A percentile compares a stretch with the other conserved stretches of the same genome.
Conservation (phyloP, 2,797 vertebrate species). For the Acestrorhynchus altus region DNA sequence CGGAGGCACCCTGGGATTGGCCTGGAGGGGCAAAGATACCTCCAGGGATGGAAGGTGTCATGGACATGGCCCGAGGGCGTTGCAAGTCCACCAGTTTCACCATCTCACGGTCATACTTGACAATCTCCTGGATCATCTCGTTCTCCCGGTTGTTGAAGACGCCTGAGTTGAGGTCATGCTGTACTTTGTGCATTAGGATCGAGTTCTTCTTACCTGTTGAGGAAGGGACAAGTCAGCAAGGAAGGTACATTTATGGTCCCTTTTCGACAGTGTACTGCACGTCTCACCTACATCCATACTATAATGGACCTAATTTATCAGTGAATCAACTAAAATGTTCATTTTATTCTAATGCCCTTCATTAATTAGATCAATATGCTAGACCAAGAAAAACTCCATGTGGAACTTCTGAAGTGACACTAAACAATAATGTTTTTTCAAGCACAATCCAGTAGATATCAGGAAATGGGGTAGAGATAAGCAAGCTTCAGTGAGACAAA, state of each 20-base stretch:
- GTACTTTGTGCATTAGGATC: constrained; percentile 95
- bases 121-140: constrained; percentile 98
- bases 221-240: neutral
- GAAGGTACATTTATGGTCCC: neutral
- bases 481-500: too few relatives aligned
- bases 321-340: too few relatives aligned
- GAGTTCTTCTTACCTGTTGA: constrained; percentile 95
- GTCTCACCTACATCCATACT: too few relatives aligned
- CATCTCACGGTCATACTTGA: constrained; percentile 98
- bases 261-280: neutral
- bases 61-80: constrained; percentile 83
- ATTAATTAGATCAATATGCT: too few relatives aligned
- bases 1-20: constrained; percentile 85
- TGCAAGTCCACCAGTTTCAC: constrained; percentile 92
- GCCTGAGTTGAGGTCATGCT: constrained; percentile 95
- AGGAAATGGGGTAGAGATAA: too few relatives aligned
- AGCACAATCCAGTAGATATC: too few relatives aligned
- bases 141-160: constrained; percentile 97
- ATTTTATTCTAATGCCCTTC: too few relatives aligned
- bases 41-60: constrained; percentile 79
- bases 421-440: too few relatives aligned
- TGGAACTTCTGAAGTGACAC: too few relatives aligned
- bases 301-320: too few relatives aligned
- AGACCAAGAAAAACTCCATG: too few relatives aligned
- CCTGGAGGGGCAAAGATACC: constrained; percentile 86